Evolutionary conservation across 2,888 invertebrate genomes (phyloP).

Genomic region (Candidula unifasciata): DNA sequence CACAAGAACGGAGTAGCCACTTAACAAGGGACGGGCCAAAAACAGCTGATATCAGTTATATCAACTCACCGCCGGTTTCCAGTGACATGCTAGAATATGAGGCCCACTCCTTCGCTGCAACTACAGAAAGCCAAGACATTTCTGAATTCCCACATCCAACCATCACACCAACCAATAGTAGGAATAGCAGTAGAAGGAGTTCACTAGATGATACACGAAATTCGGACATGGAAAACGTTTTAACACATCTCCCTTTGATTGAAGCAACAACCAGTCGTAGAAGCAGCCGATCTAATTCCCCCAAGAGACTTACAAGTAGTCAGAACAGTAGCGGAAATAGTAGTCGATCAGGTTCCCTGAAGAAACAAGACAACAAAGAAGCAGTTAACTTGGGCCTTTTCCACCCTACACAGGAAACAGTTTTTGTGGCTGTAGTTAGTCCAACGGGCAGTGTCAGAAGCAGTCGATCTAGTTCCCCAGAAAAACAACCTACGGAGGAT

Average conservation of each 20-base stretch:
- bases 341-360: neutral
- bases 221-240: neutral
- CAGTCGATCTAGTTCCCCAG: neutral
- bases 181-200: neutral
- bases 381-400: neutral
- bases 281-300: neutral
- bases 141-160: neutral
- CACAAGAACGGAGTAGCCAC: neutral
- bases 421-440: neutral
- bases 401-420: neutral
- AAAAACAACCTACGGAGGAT: neutral
- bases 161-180: neutral
- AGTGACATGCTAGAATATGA: neutral
- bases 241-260: neutral
- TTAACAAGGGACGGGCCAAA: neutral
- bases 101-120: neutral
- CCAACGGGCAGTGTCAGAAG: neutral
- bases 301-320: no score
- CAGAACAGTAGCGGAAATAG: neutral
- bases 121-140: neutral
- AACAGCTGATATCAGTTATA: neutral
- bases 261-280: neutral
- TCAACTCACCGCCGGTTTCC: no score
- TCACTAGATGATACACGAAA: neutral
- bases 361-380: neutral